phyloP scores from a whole-genome alignment of 2,797 vertebrate genomes.

The Anableps anableps region DNA sequence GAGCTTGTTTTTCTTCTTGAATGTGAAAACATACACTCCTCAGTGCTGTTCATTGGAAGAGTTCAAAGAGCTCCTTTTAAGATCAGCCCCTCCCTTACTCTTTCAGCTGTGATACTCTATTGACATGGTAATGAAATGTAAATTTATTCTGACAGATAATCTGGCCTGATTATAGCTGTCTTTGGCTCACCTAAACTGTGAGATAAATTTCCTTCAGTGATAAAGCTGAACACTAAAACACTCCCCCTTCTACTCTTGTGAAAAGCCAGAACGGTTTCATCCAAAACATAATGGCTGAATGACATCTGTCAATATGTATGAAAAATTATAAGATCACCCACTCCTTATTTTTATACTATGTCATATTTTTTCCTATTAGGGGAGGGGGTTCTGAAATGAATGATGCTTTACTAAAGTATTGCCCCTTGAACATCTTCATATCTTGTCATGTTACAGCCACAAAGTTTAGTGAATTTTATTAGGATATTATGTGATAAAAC shows the following conservation, averaged over 20 bases:
- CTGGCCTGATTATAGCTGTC: constrained; percentile 66
- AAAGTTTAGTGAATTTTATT: background rate
- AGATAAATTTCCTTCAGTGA: constrained; percentile 53
- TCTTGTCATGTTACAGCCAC: background rate
- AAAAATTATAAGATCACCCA: constrained; percentile 12
- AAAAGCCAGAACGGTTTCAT: constrained; percentile 21
- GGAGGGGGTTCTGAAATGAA: background rate
- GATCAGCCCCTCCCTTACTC: constrained; percentile 47
- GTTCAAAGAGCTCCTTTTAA: constrained; percentile 68
- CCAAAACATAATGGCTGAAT: constrained; percentile 14
- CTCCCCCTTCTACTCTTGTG: constrained; percentile 16
- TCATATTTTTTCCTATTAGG: background rate
- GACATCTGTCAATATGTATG: constrained; percentile 30
- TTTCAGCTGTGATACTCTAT: constrained; percentile 80
- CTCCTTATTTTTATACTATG: background rate
- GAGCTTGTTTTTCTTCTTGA: constrained; percentile 40
- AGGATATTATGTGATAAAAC: background rate
- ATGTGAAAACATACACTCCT: constrained; percentile 27
- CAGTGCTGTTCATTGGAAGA: constrained; percentile 51
- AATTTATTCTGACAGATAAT: constrained; percentile 80
- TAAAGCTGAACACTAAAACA: constrained; percentile 1
- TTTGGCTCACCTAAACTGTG: constrained; percentile 44
- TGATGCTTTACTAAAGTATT: background rate
- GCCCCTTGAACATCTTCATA: background rate
- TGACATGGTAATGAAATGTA: constrained; percentile 80